A percentile compares a stretch with the other conserved stretches of the same genome.
Conservation (phyloP, 1,140 invertebrate genomes). For the Dreissena polymorpha region DNA sequence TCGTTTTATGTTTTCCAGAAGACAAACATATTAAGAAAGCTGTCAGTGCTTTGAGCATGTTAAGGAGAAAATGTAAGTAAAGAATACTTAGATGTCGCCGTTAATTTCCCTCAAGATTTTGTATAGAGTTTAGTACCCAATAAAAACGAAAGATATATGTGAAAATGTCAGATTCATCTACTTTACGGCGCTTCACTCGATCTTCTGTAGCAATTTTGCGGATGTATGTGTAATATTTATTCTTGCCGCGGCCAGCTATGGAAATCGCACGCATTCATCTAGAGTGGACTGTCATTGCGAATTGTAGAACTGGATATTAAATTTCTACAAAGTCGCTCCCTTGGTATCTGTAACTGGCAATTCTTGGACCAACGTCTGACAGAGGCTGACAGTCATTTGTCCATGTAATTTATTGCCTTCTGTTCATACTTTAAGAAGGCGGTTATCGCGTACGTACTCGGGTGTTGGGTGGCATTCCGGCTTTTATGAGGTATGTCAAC, state of each 20-base stretch:
- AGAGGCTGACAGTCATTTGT: constrained; percentile 8
- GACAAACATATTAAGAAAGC: constrained; percentile 58
- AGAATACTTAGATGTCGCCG: constrained; percentile 50
- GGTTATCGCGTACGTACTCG: too few species aligned
- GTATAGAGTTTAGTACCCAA: constrained; percentile 52
- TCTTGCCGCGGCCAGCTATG: constrained; percentile 37
- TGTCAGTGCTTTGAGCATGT: constrained; percentile 52
- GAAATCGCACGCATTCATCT: constrained; percentile 51
- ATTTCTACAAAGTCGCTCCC: constrained; percentile 34
- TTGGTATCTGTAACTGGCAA: constrained; percentile 17
- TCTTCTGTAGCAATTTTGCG: constrained; percentile 53
- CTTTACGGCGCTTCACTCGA: constrained; percentile 46
- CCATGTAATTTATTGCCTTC: not conserved
- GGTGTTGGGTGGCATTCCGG: too few species aligned
- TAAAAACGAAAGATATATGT: constrained; percentile 57
- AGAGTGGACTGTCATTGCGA: constrained; percentile 35
- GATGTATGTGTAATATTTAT: constrained; percentile 55
- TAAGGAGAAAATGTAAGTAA: constrained; percentile 54
- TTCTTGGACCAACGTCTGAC: not conserved
- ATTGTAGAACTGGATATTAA: constrained; percentile 42
- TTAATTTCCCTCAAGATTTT: constrained; percentile 58
- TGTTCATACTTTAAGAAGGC: too few species aligned
- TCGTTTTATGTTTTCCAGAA: constrained; percentile 46
- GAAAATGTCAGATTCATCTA: constrained; percentile 54
- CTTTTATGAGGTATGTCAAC: too few species aligned